phyloP scores from a whole-genome alignment of 2,113 vertebrate species.

The Bagarius yarrelli region DNA sequence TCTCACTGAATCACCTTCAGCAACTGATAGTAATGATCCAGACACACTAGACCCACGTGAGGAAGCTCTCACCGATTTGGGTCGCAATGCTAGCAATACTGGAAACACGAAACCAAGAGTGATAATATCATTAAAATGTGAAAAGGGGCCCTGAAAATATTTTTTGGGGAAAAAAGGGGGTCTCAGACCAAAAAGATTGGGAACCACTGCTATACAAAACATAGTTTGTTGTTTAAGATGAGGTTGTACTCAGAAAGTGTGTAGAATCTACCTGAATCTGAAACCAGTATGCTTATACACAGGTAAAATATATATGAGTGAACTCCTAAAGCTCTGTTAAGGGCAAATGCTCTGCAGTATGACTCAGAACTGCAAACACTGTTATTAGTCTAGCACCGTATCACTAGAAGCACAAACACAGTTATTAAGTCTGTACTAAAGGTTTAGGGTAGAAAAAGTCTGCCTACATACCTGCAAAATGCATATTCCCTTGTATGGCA shows the following conservation, averaged over 20 bases:
- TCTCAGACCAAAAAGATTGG: no score
- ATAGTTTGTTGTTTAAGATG: conserved; percentile 13
- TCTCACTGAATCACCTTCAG: no score
- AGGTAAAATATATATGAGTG: not conserved
- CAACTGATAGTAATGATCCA: no score
- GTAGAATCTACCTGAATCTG: not conserved
- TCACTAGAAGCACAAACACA: conserved; percentile 49
- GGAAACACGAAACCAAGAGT: no score
- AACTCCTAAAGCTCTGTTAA: conserved; percentile 3
- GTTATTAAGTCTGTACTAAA: conserved; percentile 56
- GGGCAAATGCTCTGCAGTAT: conserved; percentile 48
- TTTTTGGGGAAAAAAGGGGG: no score
- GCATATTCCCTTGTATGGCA: conserved; percentile 29
- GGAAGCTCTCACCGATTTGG: no score
- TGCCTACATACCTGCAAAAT: conserved; percentile 33
- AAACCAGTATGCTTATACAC: conserved; percentile 6
- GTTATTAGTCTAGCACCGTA: conserved; percentile 57
- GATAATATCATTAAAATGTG: no score
- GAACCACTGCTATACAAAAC: not conserved
- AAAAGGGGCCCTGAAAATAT: no score
- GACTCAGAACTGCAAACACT: conserved; percentile 54
- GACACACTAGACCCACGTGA: no score
- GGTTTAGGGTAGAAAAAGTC: conserved; percentile 39
- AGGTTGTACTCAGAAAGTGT: not conserved
- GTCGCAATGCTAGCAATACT: no score